Conservation (phyloP, 1,140 invertebrate genomes). For the Trachymyrmex cornetzi region DNA sequence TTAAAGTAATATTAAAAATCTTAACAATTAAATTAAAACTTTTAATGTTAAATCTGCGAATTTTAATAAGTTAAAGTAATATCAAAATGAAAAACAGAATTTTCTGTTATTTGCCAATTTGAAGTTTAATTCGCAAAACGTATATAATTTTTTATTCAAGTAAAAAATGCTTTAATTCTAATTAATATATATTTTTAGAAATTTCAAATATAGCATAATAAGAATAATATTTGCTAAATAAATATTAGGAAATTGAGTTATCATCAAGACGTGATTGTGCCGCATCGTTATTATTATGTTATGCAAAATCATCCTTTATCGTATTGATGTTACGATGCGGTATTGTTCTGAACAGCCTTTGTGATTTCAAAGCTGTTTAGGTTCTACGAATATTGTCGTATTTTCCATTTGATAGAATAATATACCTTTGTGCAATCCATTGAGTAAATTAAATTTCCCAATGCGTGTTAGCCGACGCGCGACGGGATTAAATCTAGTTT, state of each 20-base stretch:
- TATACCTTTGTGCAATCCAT: constrained; percentile 12
- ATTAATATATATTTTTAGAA: constrained; percentile 8
- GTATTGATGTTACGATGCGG: constrained; percentile 17
- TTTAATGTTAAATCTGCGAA: background rate
- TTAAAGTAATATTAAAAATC: constrained; percentile 9
- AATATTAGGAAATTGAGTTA: background rate
- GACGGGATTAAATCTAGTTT: background rate
- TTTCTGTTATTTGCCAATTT: background rate
- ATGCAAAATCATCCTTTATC: constrained; percentile 52
- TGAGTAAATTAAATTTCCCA: constrained; percentile 34
- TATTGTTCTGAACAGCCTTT: constrained; percentile 32
- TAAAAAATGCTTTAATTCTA: background rate
- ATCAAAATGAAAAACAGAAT: background rate
- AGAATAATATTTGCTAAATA: background rate
- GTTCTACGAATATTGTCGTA: constrained; percentile 29
- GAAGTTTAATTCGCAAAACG: background rate
- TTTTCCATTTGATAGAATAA: constrained; percentile 40
- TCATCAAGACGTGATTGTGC: background rate
- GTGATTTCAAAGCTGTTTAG: constrained; percentile 15
- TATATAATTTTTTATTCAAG: background rate
- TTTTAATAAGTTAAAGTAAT: background rate
- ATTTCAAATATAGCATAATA: background rate
- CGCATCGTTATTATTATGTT: background rate
- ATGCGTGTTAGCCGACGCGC: too few relatives aligned
- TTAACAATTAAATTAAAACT: background rate